A percentile compares a stretch with the other conserved stretches of the same genome.
Conservation (phyloP, 2,797 vertebrate species). For the Denticeps clupeoides region DNA sequence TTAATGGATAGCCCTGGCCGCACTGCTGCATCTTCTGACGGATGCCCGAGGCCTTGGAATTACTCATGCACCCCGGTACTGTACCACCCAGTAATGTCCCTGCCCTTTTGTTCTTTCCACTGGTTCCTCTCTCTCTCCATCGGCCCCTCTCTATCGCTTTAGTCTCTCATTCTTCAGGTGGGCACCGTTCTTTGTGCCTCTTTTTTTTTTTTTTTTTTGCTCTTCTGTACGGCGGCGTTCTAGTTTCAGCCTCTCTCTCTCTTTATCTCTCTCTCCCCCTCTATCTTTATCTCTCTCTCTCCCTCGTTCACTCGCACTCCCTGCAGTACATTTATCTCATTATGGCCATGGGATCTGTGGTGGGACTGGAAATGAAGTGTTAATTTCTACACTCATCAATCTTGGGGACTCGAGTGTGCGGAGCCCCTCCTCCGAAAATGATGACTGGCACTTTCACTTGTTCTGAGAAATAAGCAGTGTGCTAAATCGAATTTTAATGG, state of each 20-base stretch:
- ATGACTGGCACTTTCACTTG: conserved; percentile 61
- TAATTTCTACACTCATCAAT: conserved; percentile 61
- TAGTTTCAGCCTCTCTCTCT: neutral
- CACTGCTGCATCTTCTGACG: conserved; percentile 21
- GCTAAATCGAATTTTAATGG: conserved; percentile 87
- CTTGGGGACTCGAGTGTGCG: conserved; percentile 51
- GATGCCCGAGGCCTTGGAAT: conserved; percentile 28
- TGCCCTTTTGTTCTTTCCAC: conserved; percentile 2
- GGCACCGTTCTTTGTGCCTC: too few relatives aligned
- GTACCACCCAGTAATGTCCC: conserved; percentile 1
- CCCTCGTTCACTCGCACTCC: neutral
- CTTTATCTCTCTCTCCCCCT: neutral
- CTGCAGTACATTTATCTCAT: conserved; percentile 54
- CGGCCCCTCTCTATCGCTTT: too few relatives aligned
- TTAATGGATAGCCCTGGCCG: conserved; percentile 29
- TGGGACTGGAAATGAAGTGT: conserved; percentile 58
- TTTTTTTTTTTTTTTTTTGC: too few relatives aligned
- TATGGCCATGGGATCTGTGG: conserved; percentile 50
- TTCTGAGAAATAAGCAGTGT: conserved; percentile 68
- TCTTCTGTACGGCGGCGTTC: too few relatives aligned
- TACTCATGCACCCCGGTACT: conserved; percentile 16
- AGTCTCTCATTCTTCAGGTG: too few relatives aligned
- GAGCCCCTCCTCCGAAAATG: conserved; percentile 53
- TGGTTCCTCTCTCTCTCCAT: conserved; percentile 11
- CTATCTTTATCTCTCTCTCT: conserved; percentile 12